Base-by-base conservation (phyloP, 2,113 vertebrate genomes). In the Puffinus mauretanicus region DNA sequence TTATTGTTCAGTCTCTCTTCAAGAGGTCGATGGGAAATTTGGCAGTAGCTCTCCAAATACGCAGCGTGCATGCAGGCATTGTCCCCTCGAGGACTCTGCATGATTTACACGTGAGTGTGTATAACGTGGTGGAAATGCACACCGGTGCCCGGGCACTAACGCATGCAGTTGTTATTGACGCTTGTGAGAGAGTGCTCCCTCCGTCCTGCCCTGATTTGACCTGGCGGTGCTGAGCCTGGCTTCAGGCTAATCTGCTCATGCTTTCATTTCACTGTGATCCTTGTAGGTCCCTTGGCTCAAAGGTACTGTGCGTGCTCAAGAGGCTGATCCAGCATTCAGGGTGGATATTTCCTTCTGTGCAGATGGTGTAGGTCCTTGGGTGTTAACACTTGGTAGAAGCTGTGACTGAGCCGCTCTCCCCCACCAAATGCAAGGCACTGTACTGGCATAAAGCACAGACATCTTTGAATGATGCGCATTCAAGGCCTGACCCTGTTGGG, bases 1-100 rank as follows among this genome's bases (percentile, higher is more conserved):
- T 93, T 96, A 95, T 96, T 96, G 96, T 96, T 96, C 94, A 75
- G 93, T 16, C 70, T 97, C 84, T 75, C 94, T 82, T 95, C 75
- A 6, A 93, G 96, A 96, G 91, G 92, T 97, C 94, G 90, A 96
- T 82, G 96, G 78, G 92, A 93, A 94, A 96, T 94, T 91, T 96
- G 96, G 94, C 96, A 95, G 93, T 19, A 77, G 94, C 87, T 91
- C 84, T 94, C 70, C 81, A 30, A 76, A 89, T 5, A 27, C 0
- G 1, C 58, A 44, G 4, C 1, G 25, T 85, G 96, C 52, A 2
- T 58, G 4, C 66, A 27, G 90, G 85, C 78, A 10, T 69, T 82
- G 80, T 81, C 30, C 69, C 91, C 61, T 70, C 8, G 3, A 82
- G 91, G 84, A 3, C 44, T 5, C 57, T 1, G 87, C 1, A 0